These are phyloP conservation scores for Eristalis arbustorum DNA, from an alignment of 2,888 invertebrate species.

Conservation along the genomic window DNA sequence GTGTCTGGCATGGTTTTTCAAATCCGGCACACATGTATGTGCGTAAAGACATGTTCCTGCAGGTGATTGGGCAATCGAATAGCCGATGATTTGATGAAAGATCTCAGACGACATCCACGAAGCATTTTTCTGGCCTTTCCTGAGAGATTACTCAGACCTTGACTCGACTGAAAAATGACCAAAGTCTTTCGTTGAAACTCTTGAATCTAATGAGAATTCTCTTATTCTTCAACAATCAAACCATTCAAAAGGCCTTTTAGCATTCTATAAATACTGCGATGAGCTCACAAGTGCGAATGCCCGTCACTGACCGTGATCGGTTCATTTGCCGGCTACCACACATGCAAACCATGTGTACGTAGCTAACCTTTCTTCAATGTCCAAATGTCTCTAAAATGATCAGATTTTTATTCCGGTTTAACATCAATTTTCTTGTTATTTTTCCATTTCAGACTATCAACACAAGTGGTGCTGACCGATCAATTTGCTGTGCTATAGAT, in stretches of 20 bases:
- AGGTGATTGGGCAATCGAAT: too few species aligned
- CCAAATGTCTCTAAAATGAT: not conserved
- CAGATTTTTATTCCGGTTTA: slow-evolving; percentile 3
- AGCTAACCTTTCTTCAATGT: not conserved
- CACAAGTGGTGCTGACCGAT: slow-evolving; percentile 28
- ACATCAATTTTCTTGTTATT: not conserved
- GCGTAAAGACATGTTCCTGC: too few species aligned
- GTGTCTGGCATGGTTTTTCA: too few species aligned
- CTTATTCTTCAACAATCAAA: too few species aligned
- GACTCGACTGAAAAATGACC: too few species aligned
- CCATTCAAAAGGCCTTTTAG: not conserved
- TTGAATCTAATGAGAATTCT: too few species aligned
- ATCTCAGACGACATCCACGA: too few species aligned
- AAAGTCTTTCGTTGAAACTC: too few species aligned
- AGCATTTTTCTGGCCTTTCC: too few species aligned
- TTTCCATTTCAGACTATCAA: slow-evolving; percentile 36
- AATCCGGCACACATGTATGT: too few species aligned
- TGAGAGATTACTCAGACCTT: too few species aligned
- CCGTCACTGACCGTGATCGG: not conserved
- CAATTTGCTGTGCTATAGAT: slow-evolving; percentile 41
- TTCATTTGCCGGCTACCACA: not conserved
- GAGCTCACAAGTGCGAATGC: slow-evolving; percentile 1
- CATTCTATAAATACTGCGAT: slow-evolving; percentile 16
- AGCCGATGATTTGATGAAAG: too few species aligned
- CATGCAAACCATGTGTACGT: not conserved